Evolutionary conservation across 2,797 vertebrate genomes (phyloP).

Genomic region (Zalophus californianus): DNA sequence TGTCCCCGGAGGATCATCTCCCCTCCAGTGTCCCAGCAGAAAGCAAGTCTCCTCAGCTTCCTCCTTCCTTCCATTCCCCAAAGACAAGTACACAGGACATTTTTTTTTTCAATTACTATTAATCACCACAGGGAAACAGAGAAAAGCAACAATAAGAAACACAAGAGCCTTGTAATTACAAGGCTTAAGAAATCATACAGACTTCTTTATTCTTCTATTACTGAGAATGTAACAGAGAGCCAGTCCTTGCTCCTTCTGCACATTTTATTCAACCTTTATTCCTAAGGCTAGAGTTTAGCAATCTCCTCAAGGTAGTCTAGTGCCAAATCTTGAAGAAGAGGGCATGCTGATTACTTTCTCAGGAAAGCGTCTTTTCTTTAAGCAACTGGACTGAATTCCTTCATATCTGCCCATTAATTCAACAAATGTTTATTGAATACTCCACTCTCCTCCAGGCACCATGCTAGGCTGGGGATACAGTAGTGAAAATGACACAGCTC

Average conservation of each 20-base stretch:
- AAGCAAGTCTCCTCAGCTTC: neutral
- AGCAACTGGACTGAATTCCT: neutral
- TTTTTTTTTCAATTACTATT: conserved; percentile 40
- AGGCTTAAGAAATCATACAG: neutral
- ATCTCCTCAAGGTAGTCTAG: neutral
- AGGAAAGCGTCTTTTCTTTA: neutral
- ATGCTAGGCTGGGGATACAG: neutral
- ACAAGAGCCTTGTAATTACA: neutral
- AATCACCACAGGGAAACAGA: conserved; percentile 58
- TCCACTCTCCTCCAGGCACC: neutral
- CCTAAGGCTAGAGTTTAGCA: neutral
- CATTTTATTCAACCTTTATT: neutral
- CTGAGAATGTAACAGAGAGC: neutral
- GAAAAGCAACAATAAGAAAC: conserved; percentile 57
- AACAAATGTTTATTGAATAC: neutral
- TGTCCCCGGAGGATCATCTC: neutral
- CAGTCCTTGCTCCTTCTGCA: accelerated
- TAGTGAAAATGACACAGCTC: neutral
- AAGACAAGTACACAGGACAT: conserved; percentile 33
- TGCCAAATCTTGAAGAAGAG: neutral
- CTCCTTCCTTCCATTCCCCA: conserved; percentile 25
- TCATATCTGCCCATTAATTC: neutral
- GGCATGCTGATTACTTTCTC: neutral
- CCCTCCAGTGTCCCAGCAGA: conserved; percentile 10
- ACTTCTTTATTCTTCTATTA: conserved; percentile 31